phyloP scores from a whole-genome alignment of 2,797 vertebrate species.

The Antrozous pallidus region DNA sequence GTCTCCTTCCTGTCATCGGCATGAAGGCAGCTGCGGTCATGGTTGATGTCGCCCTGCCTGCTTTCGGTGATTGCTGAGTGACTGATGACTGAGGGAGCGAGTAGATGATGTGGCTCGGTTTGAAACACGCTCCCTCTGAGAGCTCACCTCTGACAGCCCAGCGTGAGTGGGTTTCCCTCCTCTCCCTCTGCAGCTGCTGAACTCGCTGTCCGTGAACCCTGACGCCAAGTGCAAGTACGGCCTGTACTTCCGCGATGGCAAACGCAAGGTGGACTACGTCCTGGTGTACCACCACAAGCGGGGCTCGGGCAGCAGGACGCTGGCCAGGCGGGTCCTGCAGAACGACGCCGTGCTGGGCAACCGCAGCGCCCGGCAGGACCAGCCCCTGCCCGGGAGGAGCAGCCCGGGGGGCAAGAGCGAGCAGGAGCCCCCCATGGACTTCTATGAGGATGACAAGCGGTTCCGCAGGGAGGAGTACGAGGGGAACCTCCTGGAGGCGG shows the following conservation, averaged over 20 bases:
- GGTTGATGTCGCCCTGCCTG: neutral
- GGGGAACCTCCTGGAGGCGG: conserved; percentile 91
- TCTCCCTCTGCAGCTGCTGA: conserved; percentile 83
- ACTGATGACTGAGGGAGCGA: no score
- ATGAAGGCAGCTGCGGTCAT: neutral
- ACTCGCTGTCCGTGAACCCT: conserved; percentile 84
- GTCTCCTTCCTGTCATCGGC: neutral
- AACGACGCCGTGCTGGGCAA: conserved; percentile 69
- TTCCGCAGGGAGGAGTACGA: conserved; percentile 92
- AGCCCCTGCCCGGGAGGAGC: conserved; percentile 83
- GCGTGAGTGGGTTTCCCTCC: neutral
- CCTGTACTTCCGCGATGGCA: conserved; percentile 91
- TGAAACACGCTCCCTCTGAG: neutral
- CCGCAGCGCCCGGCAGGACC: conserved; percentile 79
- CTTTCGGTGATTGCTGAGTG: neutral
- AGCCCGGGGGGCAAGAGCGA: conserved; percentile 83
- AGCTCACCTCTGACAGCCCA: rapidly evolving
- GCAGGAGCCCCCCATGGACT: conserved; percentile 84
- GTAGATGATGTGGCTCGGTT: rapidly evolving
- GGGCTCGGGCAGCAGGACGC: conserved; percentile 74
- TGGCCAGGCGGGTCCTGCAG: conserved; percentile 78
- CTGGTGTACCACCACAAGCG: conserved; percentile 93
- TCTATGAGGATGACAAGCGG: conserved; percentile 91
- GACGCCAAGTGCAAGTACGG: conserved; percentile 85
- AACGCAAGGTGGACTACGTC: conserved; percentile 92